Evolutionary conservation across 2,797 vertebrate species (phyloP), one percentile per base, ranked within the genome.

Genomic region (Falco novaeseelandiae): DNA sequence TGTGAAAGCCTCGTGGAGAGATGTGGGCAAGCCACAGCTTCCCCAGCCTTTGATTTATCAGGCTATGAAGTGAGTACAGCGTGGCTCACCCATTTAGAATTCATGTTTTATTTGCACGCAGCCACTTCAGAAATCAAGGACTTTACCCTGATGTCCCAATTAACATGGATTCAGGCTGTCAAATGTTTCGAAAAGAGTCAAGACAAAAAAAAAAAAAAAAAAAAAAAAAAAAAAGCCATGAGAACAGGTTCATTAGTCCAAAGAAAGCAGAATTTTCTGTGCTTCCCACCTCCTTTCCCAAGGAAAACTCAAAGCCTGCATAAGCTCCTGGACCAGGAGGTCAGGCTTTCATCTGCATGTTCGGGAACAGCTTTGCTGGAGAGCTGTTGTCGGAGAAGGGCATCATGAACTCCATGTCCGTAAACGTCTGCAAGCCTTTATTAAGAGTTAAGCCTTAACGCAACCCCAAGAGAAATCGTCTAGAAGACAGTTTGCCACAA

Each of bases 361-460:
- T 30, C 1, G 1, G 34, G 38, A 72, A 22, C 38, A 44, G 70
- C 65, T 62, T 67, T 48, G 10, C 25, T 7, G 1, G 23, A 32
- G 62, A 12, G 26, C 0, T 6, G 30, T 0, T 10, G 36, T 36
- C 36, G 8, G 5, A 44, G 52, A 83, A 27, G 51, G 0, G 2
- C 77, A 29, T 18, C 59, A 5, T 1, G 8, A 74, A 5, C 51
- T 32, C 32, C 52, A 1, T 2, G 8, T 7, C 61, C 7, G 34
- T 10, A 27, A 78, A 52, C 22, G 3, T 0, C 19, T 7, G 40
- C 25, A 14, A 48, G n/a, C 23, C 70, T 63, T 62, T 13, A 61
- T 0, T 4, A 48, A 63, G 40, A 72, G 11, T 46, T 5, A 44
- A 83, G 29, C 44, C 49, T 40, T 46, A 42, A 34, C 76, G 12